These are phyloP conservation scores for Pangasius krempfi DNA, from an alignment of 2,797 vertebrate genomes.

Conservation along the genomic window DNA sequence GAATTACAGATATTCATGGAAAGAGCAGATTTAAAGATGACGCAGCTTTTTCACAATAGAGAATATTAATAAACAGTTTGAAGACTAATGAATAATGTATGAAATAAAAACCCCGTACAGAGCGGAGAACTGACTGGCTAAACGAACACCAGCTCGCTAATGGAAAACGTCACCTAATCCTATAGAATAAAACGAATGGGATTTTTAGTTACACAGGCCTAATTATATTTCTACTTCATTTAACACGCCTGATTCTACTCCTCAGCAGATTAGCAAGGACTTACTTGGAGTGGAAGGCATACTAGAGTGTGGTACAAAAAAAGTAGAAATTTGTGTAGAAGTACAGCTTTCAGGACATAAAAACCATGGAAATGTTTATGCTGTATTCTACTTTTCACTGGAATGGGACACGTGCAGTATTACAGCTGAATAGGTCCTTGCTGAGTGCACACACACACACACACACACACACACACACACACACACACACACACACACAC, in stretches of 20 bases:
- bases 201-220: neutral
- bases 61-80: neutral
- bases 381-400: neutral
- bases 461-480: neutral
- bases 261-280: neutral
- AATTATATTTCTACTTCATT: slow-evolving; percentile 13
- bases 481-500: slow-evolving; percentile 1
- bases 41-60: neutral
- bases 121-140: neutral
- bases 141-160: neutral
- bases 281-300: neutral
- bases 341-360: neutral
- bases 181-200: neutral
- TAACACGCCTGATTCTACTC: neutral
- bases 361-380: neutral
- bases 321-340: neutral
- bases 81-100: neutral
- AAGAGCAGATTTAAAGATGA: neutral
- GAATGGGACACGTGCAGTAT: neutral
- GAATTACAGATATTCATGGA: too few species aligned
- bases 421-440: neutral
- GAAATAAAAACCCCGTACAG: too few species aligned
- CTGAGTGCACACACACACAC: neutral
- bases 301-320: neutral
- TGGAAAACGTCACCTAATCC: neutral